Evolutionary conservation across 2,888 invertebrate genomes (phyloP), one percentile per base, ranked within the genome.

Genomic region (Reticulitermes lucifugus): DNA sequence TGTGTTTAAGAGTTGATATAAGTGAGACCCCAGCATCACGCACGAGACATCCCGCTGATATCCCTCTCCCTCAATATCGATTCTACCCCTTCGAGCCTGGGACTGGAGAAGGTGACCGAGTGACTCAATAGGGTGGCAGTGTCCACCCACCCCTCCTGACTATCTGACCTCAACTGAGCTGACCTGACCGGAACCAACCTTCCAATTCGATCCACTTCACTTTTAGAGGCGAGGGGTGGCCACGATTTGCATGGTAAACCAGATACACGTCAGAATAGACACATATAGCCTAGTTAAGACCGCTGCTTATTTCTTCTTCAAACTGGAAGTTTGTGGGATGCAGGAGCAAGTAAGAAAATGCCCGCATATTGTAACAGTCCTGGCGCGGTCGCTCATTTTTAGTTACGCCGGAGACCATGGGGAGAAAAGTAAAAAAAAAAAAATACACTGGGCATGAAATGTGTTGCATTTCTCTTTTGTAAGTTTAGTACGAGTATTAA

Each of bases 201-300:
- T 25, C 65, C n/a, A n/a, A 65, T 65, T 65, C n/a, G 65, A 65
- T 65, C 65, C 65, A 65, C n/a, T 65, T n/a, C 65, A 25, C 65
- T n/a, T 25, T 25, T 25, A 25, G 65, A 5, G 25, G 14, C 14
- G 41, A 73, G 41, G 73, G 73, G 73, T 73, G 65, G n/a, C 65
- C 65, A 65, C 12, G 65, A 65, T 65, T n/a, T 65, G 65, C 65
- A 25, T 65, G 65, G 25, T 5, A 25, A 65, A n/a, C 7, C 25
- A 25, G 25, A 12, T n/a, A 6, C 25, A 6, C 25, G 25, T 65
- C 65, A 7, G 25, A 65, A 25, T 25, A n/a, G 65, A 25, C 60
- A 60, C 22, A 21, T 35, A 29, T 4, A 73, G 73, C 73, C 73
- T 2, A 18, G 73, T 73, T 51, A 51, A 51, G 14, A 14, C 51